These are phyloP conservation scores for Macrosteles quadrilineatus DNA, from an alignment of 1,140 invertebrate species.

Conservation along the genomic window DNA sequence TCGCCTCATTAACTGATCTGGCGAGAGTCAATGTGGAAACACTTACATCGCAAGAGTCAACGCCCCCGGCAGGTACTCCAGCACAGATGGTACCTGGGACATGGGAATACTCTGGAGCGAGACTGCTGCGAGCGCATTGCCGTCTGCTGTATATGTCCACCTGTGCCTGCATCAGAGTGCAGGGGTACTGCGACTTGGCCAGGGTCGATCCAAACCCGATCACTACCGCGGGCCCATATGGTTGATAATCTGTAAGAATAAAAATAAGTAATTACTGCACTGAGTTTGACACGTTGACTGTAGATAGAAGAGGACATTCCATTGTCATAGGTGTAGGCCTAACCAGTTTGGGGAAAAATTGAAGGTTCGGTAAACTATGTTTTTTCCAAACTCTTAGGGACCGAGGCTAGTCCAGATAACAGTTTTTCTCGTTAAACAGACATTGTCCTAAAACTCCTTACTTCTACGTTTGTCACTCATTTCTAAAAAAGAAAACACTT, in stretches of 20 bases:
- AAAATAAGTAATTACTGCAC: background rate
- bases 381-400: too few relatives aligned
- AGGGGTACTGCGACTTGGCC: slow-evolving; percentile 5
- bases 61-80: background rate
- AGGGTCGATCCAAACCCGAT: slow-evolving; percentile 16
- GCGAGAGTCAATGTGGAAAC: too few relatives aligned
- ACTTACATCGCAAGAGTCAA: slow-evolving; percentile 26
- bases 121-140: background rate
- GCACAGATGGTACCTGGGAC: slow-evolving; percentile 18
- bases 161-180: background rate
- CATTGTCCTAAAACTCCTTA: too few relatives aligned
- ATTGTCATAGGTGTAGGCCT: too few relatives aligned
- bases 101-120: background rate
- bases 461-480: too few relatives aligned
- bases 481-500: too few relatives aligned
- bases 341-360: too few relatives aligned
- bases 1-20: too few relatives aligned
- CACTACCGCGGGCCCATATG: background rate
- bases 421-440: too few relatives aligned
- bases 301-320: too few relatives aligned
- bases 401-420: too few relatives aligned
- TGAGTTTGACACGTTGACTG: background rate
- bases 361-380: too few relatives aligned
- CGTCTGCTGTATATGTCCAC: background rate
- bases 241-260: background rate